phyloP scores from a whole-genome alignment of 2,888 invertebrate species.

The Resseliella maxima region DNA sequence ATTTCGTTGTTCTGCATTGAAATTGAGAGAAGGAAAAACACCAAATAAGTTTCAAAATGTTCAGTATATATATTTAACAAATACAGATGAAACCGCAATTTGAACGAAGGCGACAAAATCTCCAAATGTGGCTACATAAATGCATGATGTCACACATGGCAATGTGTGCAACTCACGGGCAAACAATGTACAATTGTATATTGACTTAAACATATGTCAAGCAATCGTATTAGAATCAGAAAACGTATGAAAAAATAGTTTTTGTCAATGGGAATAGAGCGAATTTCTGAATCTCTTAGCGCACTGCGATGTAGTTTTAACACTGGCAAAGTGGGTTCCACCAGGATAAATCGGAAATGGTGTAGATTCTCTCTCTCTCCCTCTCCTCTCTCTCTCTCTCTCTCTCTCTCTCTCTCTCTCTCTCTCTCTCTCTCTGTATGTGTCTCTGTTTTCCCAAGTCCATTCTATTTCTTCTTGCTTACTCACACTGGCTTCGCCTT shows the following conservation, averaged over 20 bases:
- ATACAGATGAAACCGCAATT: slow-evolving; percentile 41
- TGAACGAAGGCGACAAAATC: slow-evolving; percentile 24
- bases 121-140: slow-evolving; percentile 1
- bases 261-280: neutral
- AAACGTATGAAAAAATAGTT: slow-evolving; percentile 31
- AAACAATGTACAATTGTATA: neutral
- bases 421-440: too few species aligned
- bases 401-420: too few species aligned
- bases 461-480: too few species aligned
- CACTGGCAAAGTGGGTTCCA: neutral
- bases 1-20: neutral
- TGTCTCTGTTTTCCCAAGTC: too few species aligned
- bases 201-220: slow-evolving; percentile 45
- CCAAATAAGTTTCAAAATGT: slow-evolving; percentile 10
- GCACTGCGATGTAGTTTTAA: neutral
- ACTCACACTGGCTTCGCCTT: neutral
- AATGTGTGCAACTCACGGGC: neutral
- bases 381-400: neutral
- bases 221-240: slow-evolving; percentile 37
- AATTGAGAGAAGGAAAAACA: neutral
- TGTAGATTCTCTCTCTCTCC: neutral
- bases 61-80: neutral
- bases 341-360: neutral
- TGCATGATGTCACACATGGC: slow-evolving; percentile 23
- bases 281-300: neutral